Evolutionary conservation across 2,113 vertebrate genomes (phyloP), one percentile per base, ranked within the genome.

Genomic region (Anoplopoma fimbria): DNA sequence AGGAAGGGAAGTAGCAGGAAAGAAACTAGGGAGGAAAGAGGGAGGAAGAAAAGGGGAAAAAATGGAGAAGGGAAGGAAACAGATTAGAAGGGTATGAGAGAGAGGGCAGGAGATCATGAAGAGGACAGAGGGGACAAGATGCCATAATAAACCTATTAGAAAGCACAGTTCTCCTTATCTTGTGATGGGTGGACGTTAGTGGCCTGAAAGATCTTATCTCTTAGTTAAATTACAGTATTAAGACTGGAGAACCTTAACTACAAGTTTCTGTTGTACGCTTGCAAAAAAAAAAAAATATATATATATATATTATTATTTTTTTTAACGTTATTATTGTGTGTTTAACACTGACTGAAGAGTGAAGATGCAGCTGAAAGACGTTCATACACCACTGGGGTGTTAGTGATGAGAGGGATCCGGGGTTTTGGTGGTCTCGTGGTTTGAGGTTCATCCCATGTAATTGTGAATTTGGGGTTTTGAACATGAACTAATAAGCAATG

Each of bases 391-490:
- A 42, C 19, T 9, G 19, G 31, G 12, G 25, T 9, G 58, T 29
- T 8, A 40, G 74, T 13, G 69, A 31, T 57, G 40, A 51, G 49
- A 6, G 27, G 55, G 36, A 64, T 36, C 40, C 53, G 68, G 62
- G 77, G 51, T 25, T 71, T 38, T 25, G 61, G 19, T 79, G 64
- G 57, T 58, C 12, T 33, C 13, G 23, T 47, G 63, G 55, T 69
- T 33, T 53, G 38, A 73, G 42, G 62, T 57, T 77, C 55, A 51
- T 55, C 38, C 58, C 65, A 12, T 83, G 57, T 51, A 65, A 72
- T 76, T 83, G 42, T 68, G 17, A 65, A 80, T 67, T 85, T 83
- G 76, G 79, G 76, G 71, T 69, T 76, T 72, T 73, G 15, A 62
- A 29, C n/a, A 67, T 21, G 65, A 29, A 25, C n/a, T 55, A 25